phyloP scores from a whole-genome alignment of 2,113 vertebrate genomes.

The Pantherophis guttatus region DNA sequence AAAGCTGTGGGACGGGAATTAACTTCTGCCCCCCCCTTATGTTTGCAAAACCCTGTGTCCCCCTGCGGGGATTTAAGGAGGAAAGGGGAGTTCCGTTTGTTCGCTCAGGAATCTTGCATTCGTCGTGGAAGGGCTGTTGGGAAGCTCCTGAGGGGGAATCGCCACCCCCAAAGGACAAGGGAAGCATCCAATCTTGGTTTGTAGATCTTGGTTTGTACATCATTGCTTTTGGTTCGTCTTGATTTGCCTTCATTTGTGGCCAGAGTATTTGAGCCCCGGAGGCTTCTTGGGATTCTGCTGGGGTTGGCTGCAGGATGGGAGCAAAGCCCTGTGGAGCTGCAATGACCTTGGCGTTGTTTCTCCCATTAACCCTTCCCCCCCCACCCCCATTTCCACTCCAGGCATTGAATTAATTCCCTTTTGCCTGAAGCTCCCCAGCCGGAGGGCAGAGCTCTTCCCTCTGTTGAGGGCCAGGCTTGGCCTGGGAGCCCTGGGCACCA shows the following conservation, averaged over 20 bases:
- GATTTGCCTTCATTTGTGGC: neutral
- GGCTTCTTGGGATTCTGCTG: neutral
- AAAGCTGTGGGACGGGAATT: neutral
- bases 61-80: neutral
- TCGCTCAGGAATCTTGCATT: slow-evolving; percentile 34
- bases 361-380: neutral
- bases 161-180: neutral
- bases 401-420: neutral
- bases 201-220: neutral
- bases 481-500: neutral
- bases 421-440: neutral
- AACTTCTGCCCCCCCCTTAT: neutral
- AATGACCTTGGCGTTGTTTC: neutral
- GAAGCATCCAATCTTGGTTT: neutral
- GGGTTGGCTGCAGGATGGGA: neutral
- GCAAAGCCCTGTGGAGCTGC: neutral
- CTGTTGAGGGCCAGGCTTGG: neutral
- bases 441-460: neutral
- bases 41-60: neutral
- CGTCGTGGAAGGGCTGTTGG: slow-evolving; percentile 5
- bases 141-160: neutral
- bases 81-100: neutral
- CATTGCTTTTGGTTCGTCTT: neutral
- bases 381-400: neutral
- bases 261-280: neutral